Percentiles rank a stretch among this genome's conserved stretches.
phyloP scores from a whole-genome alignment of 1,140 invertebrate species.

The Drosophila virilis region DNA sequence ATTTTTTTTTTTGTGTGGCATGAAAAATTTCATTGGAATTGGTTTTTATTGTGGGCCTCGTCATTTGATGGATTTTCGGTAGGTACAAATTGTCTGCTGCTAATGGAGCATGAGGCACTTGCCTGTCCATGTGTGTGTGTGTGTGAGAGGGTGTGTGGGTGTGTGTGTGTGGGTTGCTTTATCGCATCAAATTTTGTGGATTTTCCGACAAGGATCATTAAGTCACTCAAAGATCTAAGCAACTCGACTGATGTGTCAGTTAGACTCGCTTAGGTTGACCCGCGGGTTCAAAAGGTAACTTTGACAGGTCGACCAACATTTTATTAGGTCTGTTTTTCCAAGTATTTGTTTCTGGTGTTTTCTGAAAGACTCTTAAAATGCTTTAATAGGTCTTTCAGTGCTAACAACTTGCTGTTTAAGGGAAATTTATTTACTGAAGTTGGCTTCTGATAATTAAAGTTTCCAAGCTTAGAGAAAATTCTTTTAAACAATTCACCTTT shows the following conservation, averaged over 20 bases:
- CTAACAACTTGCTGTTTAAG: not conserved
- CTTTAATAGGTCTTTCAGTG: not conserved
- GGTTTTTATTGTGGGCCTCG: constrained; percentile 72
- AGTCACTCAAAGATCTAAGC: constrained; percentile 39
- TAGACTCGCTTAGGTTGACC: constrained; percentile 8
- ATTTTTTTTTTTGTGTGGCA: constrained; percentile 45
- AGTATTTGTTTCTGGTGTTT: not conserved
- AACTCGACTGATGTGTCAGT: constrained; percentile 22
- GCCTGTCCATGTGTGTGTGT: constrained; percentile 2
- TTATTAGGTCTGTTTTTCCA: not conserved
- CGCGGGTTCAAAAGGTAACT: constrained; percentile 3
- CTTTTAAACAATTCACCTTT: too few species aligned
- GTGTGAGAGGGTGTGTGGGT: constrained; percentile 13
- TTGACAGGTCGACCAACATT: constrained; percentile 5
- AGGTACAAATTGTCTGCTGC: constrained; percentile 76
- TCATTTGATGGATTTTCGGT: constrained; percentile 75
- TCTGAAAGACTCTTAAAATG: not conserved
- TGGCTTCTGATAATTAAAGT: too few species aligned
- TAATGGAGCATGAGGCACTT: constrained; percentile 69
- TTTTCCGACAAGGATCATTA: constrained; percentile 63
- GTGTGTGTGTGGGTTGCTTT: constrained; percentile 28
- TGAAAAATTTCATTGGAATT: constrained; percentile 82
- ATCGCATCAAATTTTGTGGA: constrained; percentile 13
- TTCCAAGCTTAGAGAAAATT: too few species aligned
- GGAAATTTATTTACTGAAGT: not conserved